These are phyloP conservation scores for Chaetogeoica ovagalla DNA, from an alignment of 2,888 invertebrate species.

Conservation along the genomic window DNA sequence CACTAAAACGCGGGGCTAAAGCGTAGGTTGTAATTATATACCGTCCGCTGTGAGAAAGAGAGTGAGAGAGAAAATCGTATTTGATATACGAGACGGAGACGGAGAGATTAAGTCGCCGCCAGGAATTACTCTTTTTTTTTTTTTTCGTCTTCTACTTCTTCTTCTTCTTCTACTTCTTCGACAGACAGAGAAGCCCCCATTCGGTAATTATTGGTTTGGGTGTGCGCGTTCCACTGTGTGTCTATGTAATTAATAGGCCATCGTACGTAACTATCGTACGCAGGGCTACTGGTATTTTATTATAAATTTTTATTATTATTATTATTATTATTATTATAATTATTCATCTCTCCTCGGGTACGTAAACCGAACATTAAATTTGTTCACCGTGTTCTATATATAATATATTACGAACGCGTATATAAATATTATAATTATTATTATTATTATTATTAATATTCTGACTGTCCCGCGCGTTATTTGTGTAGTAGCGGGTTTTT, in stretches of 20 bases:
- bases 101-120: neutral
- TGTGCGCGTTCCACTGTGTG: neutral
- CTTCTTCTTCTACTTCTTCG: neutral
- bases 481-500: neutral
- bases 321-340: neutral
- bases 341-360: constrained; percentile 28
- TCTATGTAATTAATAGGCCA: neutral
- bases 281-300: constrained; percentile 46
- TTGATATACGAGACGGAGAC: neutral
- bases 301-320: constrained; percentile 6
- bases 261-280: neutral
- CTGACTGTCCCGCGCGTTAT: neutral
- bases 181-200: neutral
- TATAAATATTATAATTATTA: constrained; percentile 17
- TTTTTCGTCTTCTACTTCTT: too few species aligned
- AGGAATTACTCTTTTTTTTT: neutral
- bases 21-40: constrained; percentile 9
- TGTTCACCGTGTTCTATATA: constrained; percentile 23
- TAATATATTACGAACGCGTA: constrained; percentile 31
- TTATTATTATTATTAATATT: constrained; percentile 34
- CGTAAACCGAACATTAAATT: constrained; percentile 45
- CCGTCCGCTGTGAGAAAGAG: too few species aligned
- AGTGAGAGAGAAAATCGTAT: too few species aligned
- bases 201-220: constrained; percentile 45
- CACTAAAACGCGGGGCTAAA: too few species aligned